phyloP scores from a whole-genome alignment of 2,888 invertebrate species.

The Drosophila kambysellisi region DNA sequence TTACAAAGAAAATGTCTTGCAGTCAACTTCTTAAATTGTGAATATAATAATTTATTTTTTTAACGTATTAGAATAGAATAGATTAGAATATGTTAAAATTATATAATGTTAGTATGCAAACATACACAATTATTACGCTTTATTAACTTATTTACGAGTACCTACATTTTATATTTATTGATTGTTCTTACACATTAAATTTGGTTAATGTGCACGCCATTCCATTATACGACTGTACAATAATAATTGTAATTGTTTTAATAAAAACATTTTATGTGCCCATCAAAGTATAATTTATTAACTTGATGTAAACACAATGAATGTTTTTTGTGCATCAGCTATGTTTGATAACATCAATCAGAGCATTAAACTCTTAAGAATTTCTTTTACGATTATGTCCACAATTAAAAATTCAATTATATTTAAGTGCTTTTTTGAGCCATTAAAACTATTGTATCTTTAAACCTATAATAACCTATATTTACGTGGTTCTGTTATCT shows the following conservation, averaged over 20 bases:
- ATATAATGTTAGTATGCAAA: not conserved
- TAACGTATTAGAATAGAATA: too few relatives aligned
- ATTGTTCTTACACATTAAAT: not conserved
- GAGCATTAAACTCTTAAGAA: not conserved
- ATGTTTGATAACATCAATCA: not conserved
- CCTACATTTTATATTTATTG: constrained; percentile 2
- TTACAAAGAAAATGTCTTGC: not conserved
- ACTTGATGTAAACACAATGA: not conserved
- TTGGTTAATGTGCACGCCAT: constrained; percentile 15
- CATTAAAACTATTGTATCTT: constrained; percentile 20
- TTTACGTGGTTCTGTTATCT: constrained; percentile 4
- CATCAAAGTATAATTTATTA: not conserved
- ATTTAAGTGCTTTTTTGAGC: constrained; percentile 10
- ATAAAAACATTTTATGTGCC: constrained; percentile 18
- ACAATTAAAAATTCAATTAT: constrained; percentile 25
- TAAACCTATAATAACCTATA: not conserved
- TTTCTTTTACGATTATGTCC: constrained; percentile 18
- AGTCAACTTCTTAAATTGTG: not conserved
- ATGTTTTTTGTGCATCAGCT: not conserved
- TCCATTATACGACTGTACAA: not conserved
- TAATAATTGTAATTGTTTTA: constrained; percentile 1
- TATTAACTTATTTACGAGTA: not conserved
- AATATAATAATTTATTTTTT: not conserved
- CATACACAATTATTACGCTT: not conserved
- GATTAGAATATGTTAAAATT: not conserved